Evolutionary conservation across 2,113 vertebrate species (phyloP).

Genomic region (Vireo altiloquus): DNA sequence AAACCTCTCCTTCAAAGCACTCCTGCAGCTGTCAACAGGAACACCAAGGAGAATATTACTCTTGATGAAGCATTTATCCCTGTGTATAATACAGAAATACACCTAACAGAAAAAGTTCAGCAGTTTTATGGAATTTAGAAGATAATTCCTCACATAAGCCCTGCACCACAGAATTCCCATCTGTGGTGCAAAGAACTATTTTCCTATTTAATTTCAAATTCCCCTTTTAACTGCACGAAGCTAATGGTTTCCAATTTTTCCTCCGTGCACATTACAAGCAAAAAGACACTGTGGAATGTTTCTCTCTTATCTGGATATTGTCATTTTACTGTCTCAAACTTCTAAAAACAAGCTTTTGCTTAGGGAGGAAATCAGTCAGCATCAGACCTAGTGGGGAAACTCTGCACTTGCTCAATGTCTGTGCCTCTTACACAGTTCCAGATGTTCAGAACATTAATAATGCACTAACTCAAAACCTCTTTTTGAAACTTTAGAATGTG

Average conservation of each 20-base stretch:
- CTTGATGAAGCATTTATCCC: neutral
- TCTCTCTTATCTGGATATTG: slow-evolving; percentile 77
- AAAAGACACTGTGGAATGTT: slow-evolving; percentile 65
- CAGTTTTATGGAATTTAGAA: neutral
- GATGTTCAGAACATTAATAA: slow-evolving; percentile 83
- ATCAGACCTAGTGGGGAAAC: slow-evolving; percentile 74
- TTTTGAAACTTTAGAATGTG: slow-evolving; percentile 85
- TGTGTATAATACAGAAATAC: neutral
- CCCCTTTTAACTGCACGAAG: neutral
- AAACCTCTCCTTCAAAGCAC: neutral
- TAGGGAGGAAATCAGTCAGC: slow-evolving; percentile 73
- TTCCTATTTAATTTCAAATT: neutral
- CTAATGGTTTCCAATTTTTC: slow-evolving; percentile 20
- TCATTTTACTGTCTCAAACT: slow-evolving; percentile 76
- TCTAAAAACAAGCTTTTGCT: slow-evolving; percentile 69
- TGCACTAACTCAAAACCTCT: slow-evolving; percentile 78
- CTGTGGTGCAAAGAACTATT: neutral
- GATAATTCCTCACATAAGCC: neutral
- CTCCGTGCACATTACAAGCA: slow-evolving; percentile 2
- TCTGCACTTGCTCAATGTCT: slow-evolving; percentile 82
- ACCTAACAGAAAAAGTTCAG: neutral
- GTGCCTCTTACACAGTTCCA: slow-evolving; percentile 79
- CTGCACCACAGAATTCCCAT: neutral
- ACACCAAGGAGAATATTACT: neutral
- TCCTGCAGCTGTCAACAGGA: neutral